Evolutionary conservation across 1,140 invertebrate genomes (phyloP), one percentile per base, ranked within the genome.

Genomic region (Agrilus planipennis): DNA sequence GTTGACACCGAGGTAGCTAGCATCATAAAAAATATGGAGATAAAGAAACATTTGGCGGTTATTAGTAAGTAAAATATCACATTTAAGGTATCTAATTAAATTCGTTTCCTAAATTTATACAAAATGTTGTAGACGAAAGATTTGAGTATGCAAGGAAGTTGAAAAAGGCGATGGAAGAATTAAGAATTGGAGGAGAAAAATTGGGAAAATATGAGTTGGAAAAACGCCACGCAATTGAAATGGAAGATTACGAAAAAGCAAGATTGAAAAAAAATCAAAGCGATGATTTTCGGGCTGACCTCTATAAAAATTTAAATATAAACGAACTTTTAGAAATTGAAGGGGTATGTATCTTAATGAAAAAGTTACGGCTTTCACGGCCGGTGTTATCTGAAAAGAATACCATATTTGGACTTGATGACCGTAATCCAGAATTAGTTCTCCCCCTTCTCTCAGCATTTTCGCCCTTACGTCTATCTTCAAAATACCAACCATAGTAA

Each of bases 61-160:
- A 70, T 72, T 60, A 77, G 79, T 79, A 57, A 58, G 53, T 51
- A 14, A 36, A 6, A 36, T 31, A 31, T 12, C 29, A 10, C 4
- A n/a, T 31, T 31, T 31, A 5, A 11, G 15, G 6, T 14, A 10
- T 9, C 25, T 2, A n/a, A 4, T 10, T 34, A 6, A 25, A 14
- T 9, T 27, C 22, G 14, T 21, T 21, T 22, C 17, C n/a, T 23
- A 18, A 37, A 38, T 12, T 14, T 2, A 15, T 28, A 12, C 17
- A 20, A 42, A 25, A 18, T 50, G 53, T 52, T 57, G 54, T 59
- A 90, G 88, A 81, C 53, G 86, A 91, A 65, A 70, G 84, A 53
- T 93, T 90, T 63, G 89, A 92, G 57, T 92, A 89, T 65, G 89
- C 89, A 1, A 81, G 88, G 30, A 88, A 87, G 49, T 60, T 94